These are phyloP conservation scores for Seriola quinqueradiata DNA, from an alignment of 2,113 vertebrate genomes.

Conservation along the genomic window DNA sequence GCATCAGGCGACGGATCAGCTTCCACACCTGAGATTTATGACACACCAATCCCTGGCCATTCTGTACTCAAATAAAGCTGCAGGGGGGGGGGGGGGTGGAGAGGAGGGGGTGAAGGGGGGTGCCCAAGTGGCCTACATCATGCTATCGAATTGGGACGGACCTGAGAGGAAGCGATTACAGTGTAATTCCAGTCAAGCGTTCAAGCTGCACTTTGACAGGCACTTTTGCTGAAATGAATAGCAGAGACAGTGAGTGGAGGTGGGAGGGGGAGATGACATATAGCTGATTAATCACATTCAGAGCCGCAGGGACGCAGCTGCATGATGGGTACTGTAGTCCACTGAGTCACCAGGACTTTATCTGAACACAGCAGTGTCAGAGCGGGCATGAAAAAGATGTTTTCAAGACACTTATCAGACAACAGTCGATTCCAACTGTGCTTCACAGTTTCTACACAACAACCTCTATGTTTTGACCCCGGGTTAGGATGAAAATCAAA, in stretches of 20 bases:
- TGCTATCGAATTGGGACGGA: conserved; percentile 39
- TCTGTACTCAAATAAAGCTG: conserved; percentile 19
- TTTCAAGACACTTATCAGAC: too few relatives aligned
- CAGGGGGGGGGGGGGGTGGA: neutral
- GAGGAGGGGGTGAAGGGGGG: neutral
- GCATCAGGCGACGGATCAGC: conserved; percentile 54
- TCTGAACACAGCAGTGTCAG: too few relatives aligned
- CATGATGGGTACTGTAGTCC: conserved; percentile 11
- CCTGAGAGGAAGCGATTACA: conserved; percentile 49
- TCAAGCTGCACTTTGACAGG: conserved; percentile 40
- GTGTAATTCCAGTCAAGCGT: conserved; percentile 68
- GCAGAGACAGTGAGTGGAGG: neutral
- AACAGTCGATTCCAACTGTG: too few relatives aligned
- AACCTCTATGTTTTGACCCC: too few relatives aligned
- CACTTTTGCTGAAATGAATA: conserved; percentile 53
- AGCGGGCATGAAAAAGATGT: too few relatives aligned
- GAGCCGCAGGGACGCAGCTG: neutral
- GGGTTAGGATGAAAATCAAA: too few relatives aligned
- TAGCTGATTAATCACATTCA: conserved; percentile 42
- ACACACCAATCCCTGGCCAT: conserved; percentile 14
- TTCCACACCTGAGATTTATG: conserved; percentile 74
- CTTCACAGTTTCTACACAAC: too few relatives aligned
- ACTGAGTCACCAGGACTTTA: too few relatives aligned
- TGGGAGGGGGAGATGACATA: conserved; percentile 26
- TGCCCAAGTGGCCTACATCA: conserved; percentile 16